These are phyloP conservation scores for Automeris io DNA, from an alignment of 2,888 invertebrate genomes.

Conservation along the genomic window DNA sequence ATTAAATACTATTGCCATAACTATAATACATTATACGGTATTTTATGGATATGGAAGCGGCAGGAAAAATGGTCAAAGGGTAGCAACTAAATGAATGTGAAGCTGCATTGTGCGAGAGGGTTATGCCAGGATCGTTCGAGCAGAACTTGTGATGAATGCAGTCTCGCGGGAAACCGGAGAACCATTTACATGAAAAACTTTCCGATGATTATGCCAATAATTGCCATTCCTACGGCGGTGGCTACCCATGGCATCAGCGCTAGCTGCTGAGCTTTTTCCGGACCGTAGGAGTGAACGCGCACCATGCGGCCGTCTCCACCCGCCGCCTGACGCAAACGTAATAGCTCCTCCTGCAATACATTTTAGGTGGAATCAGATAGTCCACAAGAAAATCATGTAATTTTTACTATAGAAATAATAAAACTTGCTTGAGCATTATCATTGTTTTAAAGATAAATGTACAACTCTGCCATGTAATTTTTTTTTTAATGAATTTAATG, in stretches of 20 bases:
- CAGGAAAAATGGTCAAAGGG: not conserved
- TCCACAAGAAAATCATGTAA: too few relatives aligned
- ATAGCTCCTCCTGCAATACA: constrained; percentile 77
- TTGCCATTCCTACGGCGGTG: constrained; percentile 81
- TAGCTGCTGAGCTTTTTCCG: constrained; percentile 77
- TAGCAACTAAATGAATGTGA: constrained; percentile 18
- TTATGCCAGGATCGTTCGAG: constrained; percentile 48
- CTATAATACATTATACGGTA: too few relatives aligned
- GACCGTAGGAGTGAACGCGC: constrained; percentile 61
- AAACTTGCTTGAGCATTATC: too few relatives aligned
- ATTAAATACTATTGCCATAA: too few relatives aligned
- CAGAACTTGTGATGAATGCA: constrained; percentile 50
- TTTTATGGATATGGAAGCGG: not conserved
- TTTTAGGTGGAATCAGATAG: too few relatives aligned
- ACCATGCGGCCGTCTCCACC: constrained; percentile 48
- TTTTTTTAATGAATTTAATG: too few relatives aligned
- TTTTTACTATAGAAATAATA: too few relatives aligned
- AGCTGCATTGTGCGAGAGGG: constrained; percentile 45
- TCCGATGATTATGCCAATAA: constrained; percentile 86
- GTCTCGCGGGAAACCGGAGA: constrained; percentile 33
- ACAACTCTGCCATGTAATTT: too few relatives aligned
- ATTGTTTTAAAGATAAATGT: too few relatives aligned
- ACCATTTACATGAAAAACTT: constrained; percentile 87
- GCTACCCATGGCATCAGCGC: constrained; percentile 80
- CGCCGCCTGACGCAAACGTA: constrained; percentile 74